Percentiles rank a stretch among this genome's conserved stretches.
phyloP scores from a whole-genome alignment of 2,888 invertebrate species.

The Smittia aterrima region DNA sequence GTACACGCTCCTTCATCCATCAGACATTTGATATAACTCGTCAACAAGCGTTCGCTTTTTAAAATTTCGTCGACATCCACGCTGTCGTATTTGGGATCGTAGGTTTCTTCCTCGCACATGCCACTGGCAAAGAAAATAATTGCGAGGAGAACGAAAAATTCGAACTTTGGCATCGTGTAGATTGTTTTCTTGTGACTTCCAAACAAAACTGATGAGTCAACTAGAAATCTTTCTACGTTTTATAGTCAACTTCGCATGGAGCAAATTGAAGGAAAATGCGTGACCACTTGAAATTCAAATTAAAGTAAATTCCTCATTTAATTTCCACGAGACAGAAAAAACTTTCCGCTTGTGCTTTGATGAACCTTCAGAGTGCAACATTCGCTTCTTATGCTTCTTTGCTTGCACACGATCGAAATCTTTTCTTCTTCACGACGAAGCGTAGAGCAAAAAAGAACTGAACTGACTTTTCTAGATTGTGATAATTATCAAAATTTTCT shows the following conservation, averaged over 20 bases:
- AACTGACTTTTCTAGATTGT: too few species aligned
- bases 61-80: conserved; percentile 67
- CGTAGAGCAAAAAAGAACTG: background rate
- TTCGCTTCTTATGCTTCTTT: too few species aligned
- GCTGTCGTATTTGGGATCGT: conserved; percentile 68
- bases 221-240: background rate
- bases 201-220: conserved; percentile 4
- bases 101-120: conserved; percentile 47
- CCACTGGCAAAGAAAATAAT: background rate
- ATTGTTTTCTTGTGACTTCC: too few species aligned
- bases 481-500: background rate
- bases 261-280: background rate
- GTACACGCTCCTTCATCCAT: conserved; percentile 64
- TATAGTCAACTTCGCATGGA: conserved; percentile 25
- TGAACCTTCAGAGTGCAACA: too few species aligned
- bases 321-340: too few species aligned
- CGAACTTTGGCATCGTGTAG: conserved; percentile 33
- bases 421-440: background rate
- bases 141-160: background rate
- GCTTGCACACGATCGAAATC: too few species aligned
- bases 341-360: too few species aligned
- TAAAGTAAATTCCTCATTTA: too few species aligned
- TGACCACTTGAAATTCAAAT: background rate
- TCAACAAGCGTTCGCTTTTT: conserved; percentile 62
- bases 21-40: conserved; percentile 65